Evolutionary conservation across 2,113 vertebrate species (phyloP).

Genomic region (Notarius lentiginosus): DNA sequence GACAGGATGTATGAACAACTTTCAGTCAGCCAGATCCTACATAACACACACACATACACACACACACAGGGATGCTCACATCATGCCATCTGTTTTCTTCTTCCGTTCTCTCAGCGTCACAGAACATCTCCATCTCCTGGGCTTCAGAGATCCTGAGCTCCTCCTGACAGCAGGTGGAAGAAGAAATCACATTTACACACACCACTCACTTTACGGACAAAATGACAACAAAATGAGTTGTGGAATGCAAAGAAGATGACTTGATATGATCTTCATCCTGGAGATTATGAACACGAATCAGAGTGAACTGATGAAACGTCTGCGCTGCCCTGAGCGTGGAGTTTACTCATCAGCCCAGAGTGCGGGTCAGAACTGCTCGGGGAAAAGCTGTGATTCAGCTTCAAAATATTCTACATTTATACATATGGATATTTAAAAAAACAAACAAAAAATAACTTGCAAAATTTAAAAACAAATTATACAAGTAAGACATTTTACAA

Average conservation of each 20-base stretch:
- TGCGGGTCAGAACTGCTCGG: background rate
- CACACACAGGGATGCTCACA: background rate
- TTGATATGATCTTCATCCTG: background rate
- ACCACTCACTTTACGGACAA: background rate
- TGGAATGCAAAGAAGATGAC: background rate
- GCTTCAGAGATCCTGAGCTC: background rate
- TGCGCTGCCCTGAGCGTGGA: background rate
- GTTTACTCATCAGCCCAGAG: background rate
- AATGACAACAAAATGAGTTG: background rate
- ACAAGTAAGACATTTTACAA: background rate
- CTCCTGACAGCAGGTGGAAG: background rate
- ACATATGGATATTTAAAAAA: background rate
- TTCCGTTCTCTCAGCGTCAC: background rate
- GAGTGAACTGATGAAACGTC: background rate
- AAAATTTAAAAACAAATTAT: background rate
- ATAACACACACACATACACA: slow-evolving; percentile 5
- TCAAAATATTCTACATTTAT: too few species aligned
- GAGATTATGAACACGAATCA: background rate
- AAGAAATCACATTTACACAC: background rate
- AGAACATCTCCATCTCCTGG: background rate
- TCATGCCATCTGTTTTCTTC: background rate
- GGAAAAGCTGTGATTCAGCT: too few species aligned
- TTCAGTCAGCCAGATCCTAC: slow-evolving; percentile 23
- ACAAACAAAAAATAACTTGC: background rate
- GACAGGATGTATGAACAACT: slow-evolving; percentile 31